Evolutionary conservation across 2,113 vertebrate genomes (phyloP), one percentile per base, ranked within the genome.

Genomic region (Baryphthengus martii): DNA sequence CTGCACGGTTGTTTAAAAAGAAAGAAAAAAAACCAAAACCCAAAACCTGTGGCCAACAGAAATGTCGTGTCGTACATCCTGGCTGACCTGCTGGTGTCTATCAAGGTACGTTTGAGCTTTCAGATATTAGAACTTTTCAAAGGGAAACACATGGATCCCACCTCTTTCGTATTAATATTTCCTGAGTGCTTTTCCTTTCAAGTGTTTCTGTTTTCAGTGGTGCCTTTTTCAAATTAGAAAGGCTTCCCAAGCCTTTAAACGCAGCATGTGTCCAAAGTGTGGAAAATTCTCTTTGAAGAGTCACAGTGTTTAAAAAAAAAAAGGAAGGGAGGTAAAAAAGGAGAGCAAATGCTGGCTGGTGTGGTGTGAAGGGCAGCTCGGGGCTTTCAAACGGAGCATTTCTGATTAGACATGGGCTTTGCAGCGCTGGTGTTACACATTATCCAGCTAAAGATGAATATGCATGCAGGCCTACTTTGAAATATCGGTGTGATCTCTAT

Each of bases 241-340:
- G 95, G 84, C 72, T 81, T 76, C 89, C 67, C 39, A 11, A 96
- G 95, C 84, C 95, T 97, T 97, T 96, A 66, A 96, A 97, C 95
- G 85, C 95, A 79, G 95, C 87, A 35, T 93, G 92, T 85, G 91
- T 89, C 90, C 94, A 9, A 73, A 85, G 85, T 73, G 78, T 87
- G 89, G 85, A 63, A 71, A 94, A 91, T 89, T 96, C 93, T 84
- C 92, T 92, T 96, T 97, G 93, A 96, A 94, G 88, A 95, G 55
- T 81, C 44, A 13, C 61, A 77, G 90, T 66, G 72, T 33, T 89
- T 70, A 13, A 66, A 66, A 85, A 73, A 74, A 73, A 31, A 58
- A 62, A 20, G 6, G 56, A 67, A n/a, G 12, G 24, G 55, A 82
- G 61, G 75, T 72, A 59, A 65, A 90, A 81, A 55, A 49, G 52